These are phyloP conservation scores for Glareola pratincola DNA, from an alignment of 2,113 vertebrate genomes.

Conservation along the genomic window DNA sequence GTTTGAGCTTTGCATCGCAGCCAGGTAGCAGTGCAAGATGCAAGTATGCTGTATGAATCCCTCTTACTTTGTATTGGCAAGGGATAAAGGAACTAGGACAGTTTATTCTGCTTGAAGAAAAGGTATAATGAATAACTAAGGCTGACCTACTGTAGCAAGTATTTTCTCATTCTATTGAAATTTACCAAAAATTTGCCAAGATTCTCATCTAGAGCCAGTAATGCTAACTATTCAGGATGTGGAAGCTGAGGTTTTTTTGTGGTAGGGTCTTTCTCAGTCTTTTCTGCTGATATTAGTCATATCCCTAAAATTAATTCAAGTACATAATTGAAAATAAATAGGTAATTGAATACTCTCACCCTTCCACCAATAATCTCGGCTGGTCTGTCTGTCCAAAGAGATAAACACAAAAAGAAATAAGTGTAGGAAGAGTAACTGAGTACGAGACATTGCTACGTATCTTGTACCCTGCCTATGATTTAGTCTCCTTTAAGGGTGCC, in stretches of 20 bases:
- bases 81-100: not conserved
- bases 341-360: not conserved
- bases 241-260: not conserved
- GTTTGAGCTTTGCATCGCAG: not conserved
- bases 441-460: not conserved
- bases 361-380: not conserved
- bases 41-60: not conserved
- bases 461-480: not conserved
- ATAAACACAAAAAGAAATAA: not conserved
- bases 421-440: not conserved
- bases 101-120: not conserved
- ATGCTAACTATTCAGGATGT: not conserved
- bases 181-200: not conserved
- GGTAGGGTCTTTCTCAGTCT: not conserved
- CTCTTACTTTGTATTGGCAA: not conserved
- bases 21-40: not conserved
- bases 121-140: not conserved
- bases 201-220: not conserved
- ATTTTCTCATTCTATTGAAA: not conserved
- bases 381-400: not conserved
- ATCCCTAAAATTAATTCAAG: not conserved
- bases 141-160: not conserved
- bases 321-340: not conserved
- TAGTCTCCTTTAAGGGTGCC: not conserved
- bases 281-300: not conserved